Percentiles rank a stretch among this genome's conserved stretches.
These are phyloP conservation scores for Nymphalis polychloros DNA, from an alignment of 2,888 invertebrate genomes.

Conservation along the genomic window DNA sequence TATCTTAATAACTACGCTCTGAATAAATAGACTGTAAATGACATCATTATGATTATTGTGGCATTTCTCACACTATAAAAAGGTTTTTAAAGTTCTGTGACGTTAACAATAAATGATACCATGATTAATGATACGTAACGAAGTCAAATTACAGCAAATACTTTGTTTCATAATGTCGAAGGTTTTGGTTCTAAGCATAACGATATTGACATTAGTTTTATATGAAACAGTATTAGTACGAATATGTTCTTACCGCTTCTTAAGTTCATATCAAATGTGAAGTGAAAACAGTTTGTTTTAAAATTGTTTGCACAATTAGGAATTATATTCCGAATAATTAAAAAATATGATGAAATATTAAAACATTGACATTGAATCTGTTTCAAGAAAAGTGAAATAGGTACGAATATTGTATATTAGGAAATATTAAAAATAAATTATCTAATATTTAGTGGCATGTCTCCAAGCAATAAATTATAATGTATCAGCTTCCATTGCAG, in stretches of 20 bases:
- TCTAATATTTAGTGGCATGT: constrained; percentile 26
- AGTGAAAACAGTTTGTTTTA: too few species aligned
- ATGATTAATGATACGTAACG: constrained; percentile 22
- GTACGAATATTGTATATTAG: neutral
- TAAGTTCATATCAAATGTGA: too few species aligned
- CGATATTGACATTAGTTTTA: neutral
- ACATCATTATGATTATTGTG: constrained; percentile 31
- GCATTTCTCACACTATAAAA: constrained; percentile 35
- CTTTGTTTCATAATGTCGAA: neutral
- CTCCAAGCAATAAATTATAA: constrained; percentile 30
- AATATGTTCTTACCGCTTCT: too few species aligned
- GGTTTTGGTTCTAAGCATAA: neutral
- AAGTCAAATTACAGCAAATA: neutral
- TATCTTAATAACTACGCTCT: constrained; percentile 30
- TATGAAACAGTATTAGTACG: neutral
- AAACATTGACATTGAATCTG: too few species aligned
- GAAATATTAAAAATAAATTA: constrained; percentile 2
- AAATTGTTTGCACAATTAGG: too few species aligned
- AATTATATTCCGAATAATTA: too few species aligned
- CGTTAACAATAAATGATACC: constrained; percentile 21
- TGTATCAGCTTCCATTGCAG: constrained; percentile 21
- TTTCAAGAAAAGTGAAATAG: too few species aligned
- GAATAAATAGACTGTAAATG: constrained; percentile 31
- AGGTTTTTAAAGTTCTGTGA: constrained; percentile 21
- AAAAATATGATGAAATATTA: too few species aligned